Evolutionary conservation across 2,888 invertebrate species (phyloP).

Genomic region (Ceratothoa steindachneri): DNA sequence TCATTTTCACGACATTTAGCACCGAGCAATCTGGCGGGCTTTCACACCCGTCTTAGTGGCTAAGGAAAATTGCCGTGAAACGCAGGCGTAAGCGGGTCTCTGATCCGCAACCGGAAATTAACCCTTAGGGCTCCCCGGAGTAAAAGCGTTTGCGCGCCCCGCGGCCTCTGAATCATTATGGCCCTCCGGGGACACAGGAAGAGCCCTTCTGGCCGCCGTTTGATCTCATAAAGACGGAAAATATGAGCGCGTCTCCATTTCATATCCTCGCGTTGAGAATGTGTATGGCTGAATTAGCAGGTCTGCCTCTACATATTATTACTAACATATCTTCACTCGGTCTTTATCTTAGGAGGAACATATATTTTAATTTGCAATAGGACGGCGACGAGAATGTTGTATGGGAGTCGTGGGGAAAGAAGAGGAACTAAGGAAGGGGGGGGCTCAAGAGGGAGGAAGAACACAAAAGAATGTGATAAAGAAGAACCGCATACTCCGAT

Average conservation of each 20-base stretch:
- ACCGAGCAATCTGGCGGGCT: slow-evolving; percentile 48
- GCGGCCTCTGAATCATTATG: not conserved
- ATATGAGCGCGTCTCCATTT: slow-evolving; percentile 44
- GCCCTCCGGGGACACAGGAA: slow-evolving; percentile 27
- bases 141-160: not conserved
- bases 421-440: too few relatives aligned
- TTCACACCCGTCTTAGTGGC: slow-evolving; percentile 48
- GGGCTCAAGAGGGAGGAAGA: not conserved
- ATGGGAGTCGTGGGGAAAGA: too few relatives aligned
- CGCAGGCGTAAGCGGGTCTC: slow-evolving; percentile 15
- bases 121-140: not conserved
- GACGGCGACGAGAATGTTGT: too few relatives aligned
- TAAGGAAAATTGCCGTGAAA: slow-evolving; percentile 43
- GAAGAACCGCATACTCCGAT: not conserved
- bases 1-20: slow-evolving; percentile 48
- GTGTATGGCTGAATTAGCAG: slow-evolving; percentile 46
- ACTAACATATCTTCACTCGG: slow-evolving; percentile 35
- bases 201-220: slow-evolving; percentile 45
- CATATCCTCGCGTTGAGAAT: slow-evolving; percentile 45
- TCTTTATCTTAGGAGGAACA: not conserved
- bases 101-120: not conserved
- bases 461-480: too few relatives aligned
- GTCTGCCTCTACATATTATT: slow-evolving; percentile 43
- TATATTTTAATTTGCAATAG: not conserved
- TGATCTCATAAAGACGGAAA: slow-evolving; percentile 47